Evolutionary conservation across 2,888 invertebrate genomes (phyloP).

Genomic region (Eristalinus sepulchralis): DNA sequence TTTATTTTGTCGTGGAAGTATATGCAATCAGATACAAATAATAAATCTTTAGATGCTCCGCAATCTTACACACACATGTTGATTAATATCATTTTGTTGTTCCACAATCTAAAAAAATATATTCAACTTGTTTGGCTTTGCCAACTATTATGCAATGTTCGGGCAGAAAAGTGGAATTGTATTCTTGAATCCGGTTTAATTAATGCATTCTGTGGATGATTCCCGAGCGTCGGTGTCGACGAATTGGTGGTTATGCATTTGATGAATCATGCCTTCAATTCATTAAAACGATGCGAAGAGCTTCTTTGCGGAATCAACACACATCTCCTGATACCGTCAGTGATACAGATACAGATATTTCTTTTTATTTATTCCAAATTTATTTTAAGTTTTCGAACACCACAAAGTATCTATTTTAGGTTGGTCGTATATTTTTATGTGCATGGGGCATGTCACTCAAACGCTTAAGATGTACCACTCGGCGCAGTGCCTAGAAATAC

Average conservation of each 20-base stretch:
- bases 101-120: slow-evolving; percentile 8
- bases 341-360: neutral
- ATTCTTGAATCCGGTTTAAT: neutral
- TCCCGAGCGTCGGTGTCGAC: neutral
- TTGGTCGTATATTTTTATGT: slow-evolving; percentile 24
- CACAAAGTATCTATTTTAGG: slow-evolving; percentile 60
- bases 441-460: slow-evolving; percentile 53
- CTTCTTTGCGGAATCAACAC: neutral
- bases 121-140: neutral
- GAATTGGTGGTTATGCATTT: neutral
- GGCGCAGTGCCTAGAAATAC: neutral
- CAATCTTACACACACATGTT: neutral
- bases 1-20: neutral
- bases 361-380: slow-evolving; percentile 44
- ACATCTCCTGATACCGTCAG: no score
- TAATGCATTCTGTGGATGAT: neutral
- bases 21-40: neutral
- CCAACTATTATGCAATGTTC: slow-evolving; percentile 25
- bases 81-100: neutral
- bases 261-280: neutral
- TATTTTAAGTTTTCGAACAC: slow-evolving; percentile 51
- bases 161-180: neutral
- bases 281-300: neutral
- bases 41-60: neutral
- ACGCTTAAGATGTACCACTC: slow-evolving; percentile 29